Conservation (phyloP, 2,113 vertebrate genomes). For the Pangasianodon hypophthalmus region DNA sequence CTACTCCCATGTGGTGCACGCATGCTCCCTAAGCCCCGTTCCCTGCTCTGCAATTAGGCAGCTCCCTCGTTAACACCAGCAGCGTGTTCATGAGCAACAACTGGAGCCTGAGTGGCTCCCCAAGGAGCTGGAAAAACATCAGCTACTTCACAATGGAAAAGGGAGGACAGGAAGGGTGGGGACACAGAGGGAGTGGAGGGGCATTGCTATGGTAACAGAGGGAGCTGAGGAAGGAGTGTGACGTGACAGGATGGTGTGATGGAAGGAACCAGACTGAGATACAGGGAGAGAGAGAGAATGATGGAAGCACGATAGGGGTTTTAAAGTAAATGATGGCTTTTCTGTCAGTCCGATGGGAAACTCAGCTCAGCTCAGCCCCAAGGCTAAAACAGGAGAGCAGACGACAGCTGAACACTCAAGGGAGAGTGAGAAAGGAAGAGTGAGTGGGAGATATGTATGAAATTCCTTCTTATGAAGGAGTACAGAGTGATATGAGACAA, state of each 20-base stretch:
- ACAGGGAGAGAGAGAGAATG: background rate
- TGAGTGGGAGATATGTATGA: slow-evolving; percentile 19
- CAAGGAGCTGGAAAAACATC: slow-evolving; percentile 18
- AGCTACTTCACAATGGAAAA: slow-evolving; percentile 12
- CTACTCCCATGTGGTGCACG: slow-evolving; percentile 1
- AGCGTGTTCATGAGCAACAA: slow-evolving; percentile 33
- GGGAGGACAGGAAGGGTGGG: slow-evolving; percentile 38
- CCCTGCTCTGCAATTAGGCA: slow-evolving; percentile 41
- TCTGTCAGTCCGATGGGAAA: slow-evolving; percentile 18
- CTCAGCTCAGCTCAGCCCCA: slow-evolving; percentile 26
- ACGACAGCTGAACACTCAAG: background rate
- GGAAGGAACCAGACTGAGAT: background rate
- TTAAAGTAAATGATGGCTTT: slow-evolving; percentile 41
- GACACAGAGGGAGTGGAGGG: slow-evolving; percentile 27
- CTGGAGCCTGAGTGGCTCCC: slow-evolving; percentile 15
- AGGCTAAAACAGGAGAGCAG: slow-evolving; percentile 8
- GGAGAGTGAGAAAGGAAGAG: slow-evolving; percentile 19
- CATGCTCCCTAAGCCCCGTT: slow-evolving; percentile 8
- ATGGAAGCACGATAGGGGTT: background rate
- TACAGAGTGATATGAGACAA: slow-evolving; percentile 29
- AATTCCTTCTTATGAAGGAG: slow-evolving; percentile 31
- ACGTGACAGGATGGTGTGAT: slow-evolving; percentile 11
- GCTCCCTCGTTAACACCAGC: slow-evolving; percentile 34
- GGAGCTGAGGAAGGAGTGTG: slow-evolving; percentile 19
- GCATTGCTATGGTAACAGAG: slow-evolving; percentile 49